Evolutionary conservation across 2,888 invertebrate genomes (phyloP).

Genomic region (Syrista parreyssii): DNA sequence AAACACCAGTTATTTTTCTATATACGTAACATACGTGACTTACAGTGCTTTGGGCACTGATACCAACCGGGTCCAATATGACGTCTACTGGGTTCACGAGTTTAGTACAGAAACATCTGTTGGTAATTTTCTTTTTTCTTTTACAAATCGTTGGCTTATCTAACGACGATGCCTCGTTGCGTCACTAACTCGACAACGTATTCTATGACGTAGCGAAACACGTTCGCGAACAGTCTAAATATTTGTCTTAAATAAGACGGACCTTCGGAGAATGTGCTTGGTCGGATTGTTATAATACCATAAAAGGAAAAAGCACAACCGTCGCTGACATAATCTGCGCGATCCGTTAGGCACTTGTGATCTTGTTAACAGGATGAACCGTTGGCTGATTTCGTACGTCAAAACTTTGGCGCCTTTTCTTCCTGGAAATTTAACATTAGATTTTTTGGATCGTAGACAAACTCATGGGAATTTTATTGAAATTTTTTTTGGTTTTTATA

Average conservation of each 20-base stretch:
- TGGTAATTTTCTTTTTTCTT: not conserved
- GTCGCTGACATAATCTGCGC: conserved; percentile 30
- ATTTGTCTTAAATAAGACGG: conserved; percentile 36
- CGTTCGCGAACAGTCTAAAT: conserved; percentile 33
- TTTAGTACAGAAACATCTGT: not conserved
- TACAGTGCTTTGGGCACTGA: not conserved
- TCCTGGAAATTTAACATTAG: not conserved
- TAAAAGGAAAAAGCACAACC: conserved; percentile 34
- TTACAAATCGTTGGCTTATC: not conserved
- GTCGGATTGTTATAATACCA: conserved; percentile 10
- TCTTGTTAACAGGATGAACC: conserved; percentile 1
- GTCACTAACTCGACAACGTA: conserved; percentile 41
- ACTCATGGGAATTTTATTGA: not conserved
- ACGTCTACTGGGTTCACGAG: not conserved
- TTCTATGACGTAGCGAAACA: conserved; percentile 43
- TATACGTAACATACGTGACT: not conserved
- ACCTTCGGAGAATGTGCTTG: conserved; percentile 2
- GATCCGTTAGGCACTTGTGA: conserved; percentile 26
- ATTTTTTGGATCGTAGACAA: not conserved
- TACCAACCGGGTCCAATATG: not conserved
- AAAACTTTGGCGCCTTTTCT: not conserved
- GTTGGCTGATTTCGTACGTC: not conserved
- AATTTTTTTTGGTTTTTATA: not conserved
- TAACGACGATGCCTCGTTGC: conserved; percentile 28
- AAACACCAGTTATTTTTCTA: not conserved